Evolutionary conservation across 2,797 vertebrate species (phyloP).

Genomic region (Morus bassanus): DNA sequence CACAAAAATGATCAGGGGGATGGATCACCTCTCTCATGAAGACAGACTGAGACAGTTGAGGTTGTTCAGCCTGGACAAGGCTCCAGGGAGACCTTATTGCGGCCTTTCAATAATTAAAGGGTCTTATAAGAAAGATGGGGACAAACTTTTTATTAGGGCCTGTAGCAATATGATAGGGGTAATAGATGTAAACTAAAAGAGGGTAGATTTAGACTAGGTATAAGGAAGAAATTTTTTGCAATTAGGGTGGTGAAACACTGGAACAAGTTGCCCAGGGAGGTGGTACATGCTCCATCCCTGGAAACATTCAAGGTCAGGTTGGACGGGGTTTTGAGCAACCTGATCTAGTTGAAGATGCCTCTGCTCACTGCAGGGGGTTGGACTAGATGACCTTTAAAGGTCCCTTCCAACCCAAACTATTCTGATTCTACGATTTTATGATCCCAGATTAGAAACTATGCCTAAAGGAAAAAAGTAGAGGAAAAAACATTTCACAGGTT

Average conservation of each 20-base stretch:
- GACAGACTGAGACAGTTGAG: neutral
- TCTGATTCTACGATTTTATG: neutral
- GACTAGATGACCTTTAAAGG: neutral
- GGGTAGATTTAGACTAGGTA: neutral
- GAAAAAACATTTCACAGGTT: neutral
- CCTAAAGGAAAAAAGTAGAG: neutral
- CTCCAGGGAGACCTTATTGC: fast-evolving
- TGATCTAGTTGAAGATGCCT: neutral
- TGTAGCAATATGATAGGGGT: too few relatives aligned
- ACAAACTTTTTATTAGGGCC: neutral
- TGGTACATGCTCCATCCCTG: neutral
- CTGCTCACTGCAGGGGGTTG: fast-evolving
- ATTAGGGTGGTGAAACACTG: neutral
- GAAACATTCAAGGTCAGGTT: neutral
- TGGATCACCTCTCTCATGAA: neutral
- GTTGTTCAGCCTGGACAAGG: neutral
- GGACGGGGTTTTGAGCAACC: fast-evolving
- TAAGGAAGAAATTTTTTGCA: neutral
- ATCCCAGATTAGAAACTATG: neutral
- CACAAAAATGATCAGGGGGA: neutral
- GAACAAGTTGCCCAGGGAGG: neutral
- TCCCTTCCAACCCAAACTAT: neutral
- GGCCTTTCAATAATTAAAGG: neutral
- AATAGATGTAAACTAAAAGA: neutral
- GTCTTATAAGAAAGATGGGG: neutral